A percentile compares a stretch with the other conserved stretches of the same genome.
These are phyloP conservation scores for Busseola fusca DNA, from an alignment of 2,888 invertebrate genomes.

Conservation along the genomic window DNA sequence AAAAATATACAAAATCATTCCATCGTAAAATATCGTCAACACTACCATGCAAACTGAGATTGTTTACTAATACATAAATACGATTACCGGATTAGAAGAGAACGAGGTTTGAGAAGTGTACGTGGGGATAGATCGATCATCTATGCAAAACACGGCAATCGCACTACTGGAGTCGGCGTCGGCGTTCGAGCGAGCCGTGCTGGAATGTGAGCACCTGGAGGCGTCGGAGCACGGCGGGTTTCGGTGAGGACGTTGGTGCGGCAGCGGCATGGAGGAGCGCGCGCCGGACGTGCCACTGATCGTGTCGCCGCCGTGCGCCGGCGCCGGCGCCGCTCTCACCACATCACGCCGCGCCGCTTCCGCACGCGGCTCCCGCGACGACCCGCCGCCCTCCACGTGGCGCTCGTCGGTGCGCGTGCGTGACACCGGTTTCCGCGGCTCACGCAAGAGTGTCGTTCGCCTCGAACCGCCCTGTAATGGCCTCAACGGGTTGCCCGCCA, in stretches of 20 bases:
- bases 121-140: slow-evolving; percentile 75
- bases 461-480: slow-evolving; percentile 91
- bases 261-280: slow-evolving; percentile 89
- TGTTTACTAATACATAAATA: slow-evolving; percentile 66
- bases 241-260: slow-evolving; percentile 88
- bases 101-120: slow-evolving; percentile 67
- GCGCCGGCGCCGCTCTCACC: slow-evolving; percentile 78
- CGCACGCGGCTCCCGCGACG: slow-evolving; percentile 83
- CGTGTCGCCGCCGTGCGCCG: slow-evolving; percentile 81
- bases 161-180: slow-evolving; percentile 84
- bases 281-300: slow-evolving; percentile 87
- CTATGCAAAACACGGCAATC: slow-evolving; percentile 88
- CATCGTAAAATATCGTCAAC: slow-evolving; percentile 73
- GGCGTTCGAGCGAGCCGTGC: slow-evolving; percentile 84
- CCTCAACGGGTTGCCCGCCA: slow-evolving; percentile 88
- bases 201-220: slow-evolving; percentile 86
- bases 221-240: slow-evolving; percentile 85
- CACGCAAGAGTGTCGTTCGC: slow-evolving; percentile 90
- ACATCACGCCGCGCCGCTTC: slow-evolving; percentile 82
- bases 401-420: slow-evolving; percentile 91
- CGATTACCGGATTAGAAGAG: slow-evolving; percentile 72
- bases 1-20: slow-evolving; percentile 76
- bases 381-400: slow-evolving; percentile 86
- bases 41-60: slow-evolving; percentile 59
- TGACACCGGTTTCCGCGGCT: slow-evolving; percentile 90